Evolutionary conservation across 2,888 invertebrate genomes (phyloP), one percentile per base, ranked within the genome.

Genomic region (Eurois occulta): DNA sequence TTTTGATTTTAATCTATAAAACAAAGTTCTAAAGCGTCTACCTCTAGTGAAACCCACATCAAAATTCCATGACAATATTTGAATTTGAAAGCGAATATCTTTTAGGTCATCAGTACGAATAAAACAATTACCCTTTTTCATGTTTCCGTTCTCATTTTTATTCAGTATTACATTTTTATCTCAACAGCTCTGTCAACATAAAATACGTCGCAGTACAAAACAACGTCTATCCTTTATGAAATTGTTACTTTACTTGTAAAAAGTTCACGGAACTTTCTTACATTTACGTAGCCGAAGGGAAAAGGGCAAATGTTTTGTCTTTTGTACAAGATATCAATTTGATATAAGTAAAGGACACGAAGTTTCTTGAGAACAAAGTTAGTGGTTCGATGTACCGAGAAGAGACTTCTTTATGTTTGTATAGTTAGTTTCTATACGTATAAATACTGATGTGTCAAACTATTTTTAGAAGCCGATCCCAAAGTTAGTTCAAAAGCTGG

Each of bases 241-340:
- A 81, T 76, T 84, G 75, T 80, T 81, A 72, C 72, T 79, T 76
- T 80, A 70, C 71, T 78, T 80, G 77, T 73, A 77, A 83, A 83
- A 86, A 87, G 82, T 87, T 84, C 38, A 24, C 6, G 41, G 41
- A 83, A 83, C 68, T 88, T 87, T 46, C 55, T 41, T 78, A 75
- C 79, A 87, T 87, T 90, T 87, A 55, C 81, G 76, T 78, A 83
- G 74, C 78, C 76, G 79, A 75, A 69, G 83, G 87, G 80, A 81
- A 85, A 88, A 86, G 77, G 82, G 75, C 76, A 81, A 89, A 88
- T 87, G 87, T 90, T 89, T 87, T 88, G 85, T 88, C 85, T 88
- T 85, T 81, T 78, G 79, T 71, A 78, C n/a, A 79, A 86, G 74
- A 86, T 88, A 89, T 88, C 84, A 87, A 86, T 87, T 88, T 88